Evolutionary conservation across 2,113 vertebrate species (phyloP).

Genomic region (Gambusia affinis): DNA sequence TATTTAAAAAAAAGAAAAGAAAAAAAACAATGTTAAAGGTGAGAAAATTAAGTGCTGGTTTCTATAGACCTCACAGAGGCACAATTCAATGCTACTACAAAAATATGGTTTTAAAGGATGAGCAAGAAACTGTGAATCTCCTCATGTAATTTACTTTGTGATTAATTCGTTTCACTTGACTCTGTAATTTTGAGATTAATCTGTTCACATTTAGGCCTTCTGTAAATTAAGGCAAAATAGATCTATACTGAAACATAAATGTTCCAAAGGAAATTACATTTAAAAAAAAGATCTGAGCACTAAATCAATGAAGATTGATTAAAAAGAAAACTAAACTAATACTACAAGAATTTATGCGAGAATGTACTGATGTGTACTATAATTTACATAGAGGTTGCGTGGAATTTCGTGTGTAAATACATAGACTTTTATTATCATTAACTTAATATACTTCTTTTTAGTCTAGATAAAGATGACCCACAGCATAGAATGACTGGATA

Average conservation of each 20-base stretch:
- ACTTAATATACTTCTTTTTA: background rate
- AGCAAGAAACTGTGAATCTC: background rate
- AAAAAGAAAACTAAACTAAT: background rate
- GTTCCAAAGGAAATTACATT: background rate
- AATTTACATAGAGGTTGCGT: background rate
- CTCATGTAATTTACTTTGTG: background rate
- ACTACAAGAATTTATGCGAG: background rate
- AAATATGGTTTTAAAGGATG: background rate
- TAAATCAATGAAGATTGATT: background rate
- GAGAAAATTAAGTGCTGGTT: background rate
- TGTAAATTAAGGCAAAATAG: background rate
- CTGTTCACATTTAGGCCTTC: background rate
- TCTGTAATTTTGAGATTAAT: constrained; percentile 5
- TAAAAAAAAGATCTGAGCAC: background rate
- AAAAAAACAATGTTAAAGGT: background rate
- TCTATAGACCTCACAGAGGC: background rate
- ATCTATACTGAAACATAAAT: background rate
- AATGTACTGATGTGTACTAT: background rate
- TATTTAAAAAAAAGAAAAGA: constrained; percentile 3
- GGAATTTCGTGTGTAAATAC: background rate
- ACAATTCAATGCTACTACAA: background rate
- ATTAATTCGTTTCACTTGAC: background rate
- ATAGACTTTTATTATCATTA: background rate
- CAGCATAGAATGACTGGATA: background rate
- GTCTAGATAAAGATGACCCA: background rate